Evolutionary conservation across 2,113 vertebrate genomes (phyloP).

Genomic region (Clarias magur): DNA sequence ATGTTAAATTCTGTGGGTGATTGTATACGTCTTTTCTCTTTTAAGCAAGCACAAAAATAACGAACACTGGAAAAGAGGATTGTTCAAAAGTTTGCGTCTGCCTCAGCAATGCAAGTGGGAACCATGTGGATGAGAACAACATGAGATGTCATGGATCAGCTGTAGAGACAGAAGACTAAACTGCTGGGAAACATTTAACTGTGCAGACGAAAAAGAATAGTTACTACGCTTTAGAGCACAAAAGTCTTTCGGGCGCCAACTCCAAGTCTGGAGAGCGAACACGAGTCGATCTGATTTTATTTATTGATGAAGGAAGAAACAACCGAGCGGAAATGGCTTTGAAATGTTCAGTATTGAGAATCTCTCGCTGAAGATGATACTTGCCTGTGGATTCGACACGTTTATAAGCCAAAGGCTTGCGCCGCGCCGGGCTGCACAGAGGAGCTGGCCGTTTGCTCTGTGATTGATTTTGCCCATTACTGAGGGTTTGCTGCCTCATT

Average conservation of each 20-base stretch:
- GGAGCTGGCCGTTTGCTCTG: constrained; percentile 66
- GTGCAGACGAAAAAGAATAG: constrained; percentile 67
- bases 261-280: constrained; percentile 55
- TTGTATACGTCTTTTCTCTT: constrained; percentile 32
- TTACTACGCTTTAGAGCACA: constrained; percentile 63
- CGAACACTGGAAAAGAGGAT: constrained; percentile 29
- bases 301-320: constrained; percentile 74
- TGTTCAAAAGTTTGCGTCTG: constrained; percentile 62
- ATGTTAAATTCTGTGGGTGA: background rate
- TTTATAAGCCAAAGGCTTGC: constrained; percentile 40
- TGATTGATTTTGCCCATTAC: constrained; percentile 60
- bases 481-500: constrained; percentile 52
- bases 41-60: constrained; percentile 30
- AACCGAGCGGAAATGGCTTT: constrained; percentile 67
- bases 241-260: constrained; percentile 67
- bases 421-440: constrained; percentile 33
- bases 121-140: constrained; percentile 57
- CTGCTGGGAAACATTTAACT: constrained; percentile 68
- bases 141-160: constrained; percentile 58
- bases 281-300: constrained; percentile 66
- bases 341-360: constrained; percentile 64
- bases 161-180: constrained; percentile 67
- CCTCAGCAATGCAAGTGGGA: constrained; percentile 59
- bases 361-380: constrained; percentile 64
- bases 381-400: constrained; percentile 55